Evolutionary conservation across 2,113 vertebrate species (phyloP), one percentile per base, ranked within the genome.

Genomic region (Riparia riparia): DNA sequence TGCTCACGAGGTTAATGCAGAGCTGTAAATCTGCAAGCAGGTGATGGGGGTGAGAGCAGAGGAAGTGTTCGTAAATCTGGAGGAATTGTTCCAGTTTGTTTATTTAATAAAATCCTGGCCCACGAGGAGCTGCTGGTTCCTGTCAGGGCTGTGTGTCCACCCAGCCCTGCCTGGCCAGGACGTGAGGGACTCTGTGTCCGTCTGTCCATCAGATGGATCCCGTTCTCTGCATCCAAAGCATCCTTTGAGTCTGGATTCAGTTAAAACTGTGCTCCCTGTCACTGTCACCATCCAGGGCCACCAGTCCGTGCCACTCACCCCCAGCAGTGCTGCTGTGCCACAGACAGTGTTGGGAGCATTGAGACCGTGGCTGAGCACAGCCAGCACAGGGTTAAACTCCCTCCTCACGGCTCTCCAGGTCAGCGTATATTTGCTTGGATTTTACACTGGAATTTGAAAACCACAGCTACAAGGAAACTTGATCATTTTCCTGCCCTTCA

Each of bases 1-100:
- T 34, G 96, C 89, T 97, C 96, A 68, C 10, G 66, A 97, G 97
- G 98, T 97, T 98, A 98, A 97, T 96, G 97, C 95, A 89, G 95
- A 89, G 53, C 77, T 17, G 42, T 98, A 98, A 98, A 98, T 98
- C 95, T 63, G 25, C 87, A 6, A 6, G 45, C 6, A 50, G 97
- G 97, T 95, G 74, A 79, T 73, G 93, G 95, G 77, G 95, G 96
- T 22, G 82, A 93, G 97, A 94, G 93, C 90, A 41, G 91, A 92
- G 91, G 95, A 97, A 94, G 92, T 73, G 88, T 97, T 82, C 21
- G 86, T 98, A 98, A 98, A 98, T 97, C 98, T 91, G 54, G 6
- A 24, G 91, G 90, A 92, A 94, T 9, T 8, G 76, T 95, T 95
- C 89, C 49, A 18, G 82, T 97, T 98, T 97, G 96, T 97, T 98